phyloP scores from a whole-genome alignment of 2,113 vertebrate genomes.

The Cephalopholis sonnerati region DNA sequence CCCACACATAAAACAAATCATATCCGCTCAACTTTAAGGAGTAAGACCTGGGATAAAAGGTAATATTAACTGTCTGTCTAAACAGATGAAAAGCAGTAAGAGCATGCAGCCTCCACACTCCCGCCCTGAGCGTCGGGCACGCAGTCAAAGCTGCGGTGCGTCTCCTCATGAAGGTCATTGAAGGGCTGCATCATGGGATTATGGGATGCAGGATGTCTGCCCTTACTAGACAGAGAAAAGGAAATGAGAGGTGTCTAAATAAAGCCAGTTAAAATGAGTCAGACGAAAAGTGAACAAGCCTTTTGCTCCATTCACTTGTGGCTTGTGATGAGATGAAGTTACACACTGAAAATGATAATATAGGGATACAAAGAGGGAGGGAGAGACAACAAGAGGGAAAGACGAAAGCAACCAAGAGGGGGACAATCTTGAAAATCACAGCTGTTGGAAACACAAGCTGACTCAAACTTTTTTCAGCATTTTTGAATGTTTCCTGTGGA shows the following conservation, averaged over 20 bases:
- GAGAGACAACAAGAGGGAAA: conserved; percentile 19
- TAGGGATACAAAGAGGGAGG: neutral
- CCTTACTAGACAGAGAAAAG: conserved; percentile 68
- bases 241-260: conserved; percentile 86
- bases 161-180: conserved; percentile 68
- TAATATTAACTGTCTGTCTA: conserved; percentile 79
- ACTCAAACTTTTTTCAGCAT: conserved; percentile 29
- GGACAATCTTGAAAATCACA: conserved; percentile 42
- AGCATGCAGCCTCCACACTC: conserved; percentile 32
- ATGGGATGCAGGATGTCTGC: conserved; percentile 78
- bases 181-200: conserved; percentile 73
- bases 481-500: conserved; percentile 59
- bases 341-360: conserved; percentile 26
- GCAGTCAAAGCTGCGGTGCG: conserved; percentile 18
- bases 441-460: conserved; percentile 47
- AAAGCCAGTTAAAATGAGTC: conserved; percentile 83
- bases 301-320: conserved; percentile 32
- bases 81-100: conserved; percentile 71
- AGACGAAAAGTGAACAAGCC: conserved; percentile 46
- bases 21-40: conserved; percentile 74
- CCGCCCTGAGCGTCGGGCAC: conserved; percentile 34
- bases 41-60: conserved; percentile 77
- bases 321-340: conserved; percentile 36
- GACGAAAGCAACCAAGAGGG: conserved; percentile 4
- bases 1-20: conserved; percentile 72